phyloP scores from a whole-genome alignment of 2,797 vertebrate genomes.

The Melopsittacus undulatus region DNA sequence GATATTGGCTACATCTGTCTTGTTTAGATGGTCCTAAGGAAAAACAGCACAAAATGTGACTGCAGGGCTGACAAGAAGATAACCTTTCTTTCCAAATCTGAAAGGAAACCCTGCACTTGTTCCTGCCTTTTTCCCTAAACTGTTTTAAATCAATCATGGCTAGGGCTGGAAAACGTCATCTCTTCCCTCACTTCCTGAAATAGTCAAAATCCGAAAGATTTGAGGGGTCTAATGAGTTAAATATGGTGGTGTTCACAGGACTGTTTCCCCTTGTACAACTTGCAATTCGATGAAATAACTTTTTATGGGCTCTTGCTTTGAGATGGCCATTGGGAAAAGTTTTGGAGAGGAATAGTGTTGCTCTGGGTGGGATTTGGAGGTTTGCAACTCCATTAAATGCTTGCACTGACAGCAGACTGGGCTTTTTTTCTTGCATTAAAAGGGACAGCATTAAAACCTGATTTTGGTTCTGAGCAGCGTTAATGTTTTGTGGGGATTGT shows the following conservation, averaged over 20 bases:
- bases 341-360: not conserved
- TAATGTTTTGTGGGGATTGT: not conserved
- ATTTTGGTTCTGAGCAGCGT: not conserved
- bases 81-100: constrained; percentile 44
- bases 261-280: not conserved
- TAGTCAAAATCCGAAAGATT: constrained; percentile 19
- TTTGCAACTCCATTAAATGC: not conserved
- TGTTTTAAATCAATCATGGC: constrained; percentile 36
- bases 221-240: constrained; percentile 19
- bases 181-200: not conserved
- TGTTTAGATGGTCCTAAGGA: constrained; percentile 57
- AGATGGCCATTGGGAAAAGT: not conserved
- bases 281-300: not conserved
- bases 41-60: constrained; percentile 50
- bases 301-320: not conserved
- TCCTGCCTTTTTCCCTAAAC: constrained; percentile 41
- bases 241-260: constrained; percentile 1
- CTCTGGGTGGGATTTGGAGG: not conserved
- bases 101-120: constrained; percentile 49
- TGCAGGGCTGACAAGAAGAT: constrained; percentile 21
- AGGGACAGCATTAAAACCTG: constrained; percentile 4
- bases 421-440: not conserved
- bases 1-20: constrained; percentile 59
- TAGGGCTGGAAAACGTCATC: not conserved
- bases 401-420: not conserved